These are phyloP conservation scores for Papilio xuthus DNA, from an alignment of 1,140 invertebrate genomes.

Conservation along the genomic window DNA sequence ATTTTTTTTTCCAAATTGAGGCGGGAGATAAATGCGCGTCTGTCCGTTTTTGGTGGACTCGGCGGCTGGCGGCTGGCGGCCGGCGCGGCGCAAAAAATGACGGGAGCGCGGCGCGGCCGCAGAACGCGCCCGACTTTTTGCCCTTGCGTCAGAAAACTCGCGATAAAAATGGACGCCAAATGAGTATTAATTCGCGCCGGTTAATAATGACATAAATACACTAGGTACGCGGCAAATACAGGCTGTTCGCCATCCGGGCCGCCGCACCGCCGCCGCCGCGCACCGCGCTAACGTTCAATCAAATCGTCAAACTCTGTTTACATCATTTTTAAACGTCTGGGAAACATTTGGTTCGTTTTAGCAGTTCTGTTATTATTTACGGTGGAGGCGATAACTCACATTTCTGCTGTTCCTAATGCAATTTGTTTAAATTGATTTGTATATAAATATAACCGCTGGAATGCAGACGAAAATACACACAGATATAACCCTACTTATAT, in stretches of 20 bases:
- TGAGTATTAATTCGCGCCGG: conserved; percentile 79
- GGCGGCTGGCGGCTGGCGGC: conserved; percentile 45
- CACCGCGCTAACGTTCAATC: conserved; percentile 16
- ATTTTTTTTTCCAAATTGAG: conserved; percentile 51
- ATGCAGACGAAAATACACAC: background rate
- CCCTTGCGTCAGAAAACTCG: conserved; percentile 61
- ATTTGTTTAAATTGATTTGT: conserved; percentile 28
- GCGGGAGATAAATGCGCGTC: conserved; percentile 43
- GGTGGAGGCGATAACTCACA: conserved; percentile 27
- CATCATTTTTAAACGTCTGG: conserved; percentile 26
- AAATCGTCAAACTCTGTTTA: conserved; percentile 23
- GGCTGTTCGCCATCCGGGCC: conserved; percentile 50
- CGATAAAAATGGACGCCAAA: conserved; percentile 76
- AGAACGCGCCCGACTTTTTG: conserved; percentile 69
- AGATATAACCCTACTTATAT: background rate
- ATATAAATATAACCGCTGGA: conserved; percentile 10
- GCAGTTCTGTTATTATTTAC: conserved; percentile 34
- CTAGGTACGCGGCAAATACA: conserved; percentile 61
- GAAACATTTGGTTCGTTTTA: conserved; percentile 23
- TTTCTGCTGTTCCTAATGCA: conserved; percentile 29
- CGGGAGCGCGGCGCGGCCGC: conserved; percentile 45
- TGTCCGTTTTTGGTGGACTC: conserved; percentile 64
- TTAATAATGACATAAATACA: conserved; percentile 81
- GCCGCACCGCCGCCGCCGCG: background rate
- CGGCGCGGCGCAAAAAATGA: conserved; percentile 47